Evolutionary conservation across 2,113 vertebrate species (phyloP).

Genomic region (Oncorhynchus nerka): DNA sequence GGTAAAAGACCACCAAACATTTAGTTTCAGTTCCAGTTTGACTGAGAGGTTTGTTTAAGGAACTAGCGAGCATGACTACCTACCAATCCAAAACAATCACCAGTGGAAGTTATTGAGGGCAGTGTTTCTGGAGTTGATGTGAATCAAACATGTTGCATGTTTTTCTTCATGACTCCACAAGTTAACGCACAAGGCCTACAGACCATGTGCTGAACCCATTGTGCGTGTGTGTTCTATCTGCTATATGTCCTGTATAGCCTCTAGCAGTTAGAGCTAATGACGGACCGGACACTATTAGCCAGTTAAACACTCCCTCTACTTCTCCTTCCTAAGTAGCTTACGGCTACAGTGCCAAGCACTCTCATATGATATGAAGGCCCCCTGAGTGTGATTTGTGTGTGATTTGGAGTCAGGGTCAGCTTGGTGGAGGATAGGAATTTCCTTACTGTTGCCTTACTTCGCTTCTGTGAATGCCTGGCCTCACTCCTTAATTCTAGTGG

Average conservation of each 20-base stretch:
- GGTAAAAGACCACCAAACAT: not conserved
- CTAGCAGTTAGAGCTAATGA: not conserved
- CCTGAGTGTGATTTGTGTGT: not conserved
- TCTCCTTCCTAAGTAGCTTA: constrained; percentile 8
- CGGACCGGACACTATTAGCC: not conserved
- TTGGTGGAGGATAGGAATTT: not conserved
- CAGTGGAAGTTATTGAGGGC: not conserved
- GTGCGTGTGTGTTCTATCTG: not conserved
- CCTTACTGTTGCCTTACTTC: not conserved
- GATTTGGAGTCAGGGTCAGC: not conserved
- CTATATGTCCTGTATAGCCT: not conserved
- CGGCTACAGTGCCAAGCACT: constrained; percentile 1
- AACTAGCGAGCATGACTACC: not conserved
- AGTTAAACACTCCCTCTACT: not conserved
- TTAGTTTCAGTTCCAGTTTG: too few relatives aligned
- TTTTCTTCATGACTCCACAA: not conserved
- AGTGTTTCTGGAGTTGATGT: not conserved
- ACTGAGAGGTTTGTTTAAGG: not conserved
- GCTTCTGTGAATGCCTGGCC: not conserved
- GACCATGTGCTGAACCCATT: not conserved
- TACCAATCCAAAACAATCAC: too few relatives aligned
- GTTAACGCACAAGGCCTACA: not conserved
- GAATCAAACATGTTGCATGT: not conserved
- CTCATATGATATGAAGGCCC: constrained; percentile 6
- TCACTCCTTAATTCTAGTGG: not conserved